Evolutionary conservation across 1,140 invertebrate genomes (phyloP), one percentile per base, ranked within the genome.

Genomic region (Phymorhynchus buccinoides): DNA sequence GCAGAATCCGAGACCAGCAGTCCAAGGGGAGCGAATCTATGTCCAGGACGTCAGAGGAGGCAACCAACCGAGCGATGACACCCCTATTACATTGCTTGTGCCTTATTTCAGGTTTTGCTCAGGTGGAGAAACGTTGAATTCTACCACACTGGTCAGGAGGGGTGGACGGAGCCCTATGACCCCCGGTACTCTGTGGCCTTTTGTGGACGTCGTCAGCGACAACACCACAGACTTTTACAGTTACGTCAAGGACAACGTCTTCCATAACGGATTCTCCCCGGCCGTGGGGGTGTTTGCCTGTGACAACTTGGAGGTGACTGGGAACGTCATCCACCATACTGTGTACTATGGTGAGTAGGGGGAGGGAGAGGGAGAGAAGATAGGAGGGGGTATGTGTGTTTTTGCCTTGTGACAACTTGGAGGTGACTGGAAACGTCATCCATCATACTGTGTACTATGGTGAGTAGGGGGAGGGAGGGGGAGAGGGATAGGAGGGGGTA

Each of bases 21-120:
- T n/a, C n/a, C n/a, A n/a, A n/a, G n/a, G n/a, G n/a, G n/a, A n/a
- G n/a, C n/a, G n/a, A n/a, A n/a, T n/a, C n/a, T n/a, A n/a, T n/a
- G n/a, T n/a, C n/a, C n/a, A n/a, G n/a, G n/a, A n/a, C n/a, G n/a
- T n/a, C n/a, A n/a, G n/a, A n/a, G n/a, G n/a, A n/a, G n/a, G n/a
- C n/a, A n/a, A n/a, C n/a, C n/a, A n/a, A n/a, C n/a, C n/a, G n/a
- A n/a, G n/a, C n/a, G n/a, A n/a, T n/a, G n/a, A n/a, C n/a, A n/a
- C n/a, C n/a, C n/a, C n/a, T n/a, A n/a, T n/a, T n/a, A n/a, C n/a
- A n/a, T 22, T 73, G 68, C 44, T n/a, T 81, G n/a, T 44, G 80
- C 88, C 7, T 93, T 92, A 90, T 88, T 39, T n/a, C 83, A 93
- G 92, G 91, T 78, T 89, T 87, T 88, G 91, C 89, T 1, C 83